These are phyloP conservation scores for Micromesistius poutassou DNA, from an alignment of 2,797 vertebrate genomes.

Conservation along the genomic window DNA sequence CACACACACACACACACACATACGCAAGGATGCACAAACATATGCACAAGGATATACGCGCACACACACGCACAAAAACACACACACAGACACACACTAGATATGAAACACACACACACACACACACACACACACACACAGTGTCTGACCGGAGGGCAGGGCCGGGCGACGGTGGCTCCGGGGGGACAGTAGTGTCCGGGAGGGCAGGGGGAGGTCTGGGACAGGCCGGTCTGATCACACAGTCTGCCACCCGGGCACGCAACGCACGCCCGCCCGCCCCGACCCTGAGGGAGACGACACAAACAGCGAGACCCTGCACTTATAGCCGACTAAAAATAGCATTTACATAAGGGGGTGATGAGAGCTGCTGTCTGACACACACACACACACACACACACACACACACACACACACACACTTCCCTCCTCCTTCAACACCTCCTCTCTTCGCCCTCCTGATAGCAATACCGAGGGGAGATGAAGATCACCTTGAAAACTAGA, in stretches of 20 bases:
- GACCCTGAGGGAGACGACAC: slow-evolving; percentile 61
- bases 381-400: background rate
- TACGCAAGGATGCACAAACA: background rate
- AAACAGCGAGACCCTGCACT: background rate
- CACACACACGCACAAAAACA: background rate
- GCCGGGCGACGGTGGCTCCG: slow-evolving; percentile 65
- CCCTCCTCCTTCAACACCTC: background rate
- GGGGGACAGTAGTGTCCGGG: slow-evolving; percentile 83
- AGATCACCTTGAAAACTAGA: background rate
- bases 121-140: background rate
- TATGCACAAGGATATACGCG: background rate
- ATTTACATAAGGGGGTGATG: background rate
- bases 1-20: slow-evolving; percentile 4
- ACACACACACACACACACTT: background rate
- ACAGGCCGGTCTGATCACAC: slow-evolving; percentile 80
- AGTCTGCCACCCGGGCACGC: slow-evolving; percentile 78
- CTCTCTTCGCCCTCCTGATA: background rate
- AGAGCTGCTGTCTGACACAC: background rate
- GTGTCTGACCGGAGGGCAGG: slow-evolving; percentile 78
- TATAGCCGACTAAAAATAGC: background rate
- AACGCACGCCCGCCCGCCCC: slow-evolving; percentile 71
- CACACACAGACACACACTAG: background rate
- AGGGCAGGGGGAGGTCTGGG: slow-evolving; percentile 72
- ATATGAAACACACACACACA: background rate
- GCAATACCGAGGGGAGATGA: background rate